Base-by-base conservation (phyloP, 2,113 vertebrate genomes). In the Malurus alboscapulatus region DNA sequence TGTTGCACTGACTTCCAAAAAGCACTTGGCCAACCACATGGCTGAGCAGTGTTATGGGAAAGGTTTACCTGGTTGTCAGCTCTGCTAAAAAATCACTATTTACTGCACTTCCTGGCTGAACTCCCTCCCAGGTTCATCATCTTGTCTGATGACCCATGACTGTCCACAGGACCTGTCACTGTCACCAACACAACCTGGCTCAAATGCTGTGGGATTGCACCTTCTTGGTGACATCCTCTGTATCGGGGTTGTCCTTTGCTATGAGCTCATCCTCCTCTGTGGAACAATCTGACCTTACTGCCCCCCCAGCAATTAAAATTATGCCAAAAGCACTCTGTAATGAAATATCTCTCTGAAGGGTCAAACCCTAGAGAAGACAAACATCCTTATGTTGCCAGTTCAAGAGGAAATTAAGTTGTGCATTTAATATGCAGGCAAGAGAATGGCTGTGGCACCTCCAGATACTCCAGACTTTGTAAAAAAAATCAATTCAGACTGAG, bases 401-500 rank as follows among this genome's bases (percentile, higher is more conserved):
- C 42, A 84, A 87, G 87, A 91, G 87, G 77, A 91, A 95, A 96
- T 91, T 7, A 91, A 94, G 66, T 79, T 87, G 54, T 57, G 47
- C 66, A 80, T 92, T 93, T 79, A 93, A 69, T 82, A 92, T 91
- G 48, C 61, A 91, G 62, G 48, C 48, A 87, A 84, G 24, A 89
- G 69, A 84, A 92, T 32, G 73, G 27, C 66, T 78, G 73, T 82
- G 81, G 89, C 91, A 96, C 77, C 66, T 89, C 30, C 67, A 90
- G 36, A 65, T 83, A 87, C 59, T 89, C 47, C 63, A 91, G 82
- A 83, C 63, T 61, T 55, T 0, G 9, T 48, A 63, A 84, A 90
- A 88, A 84, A 94, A 93, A 92, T 95, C 77, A 92, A 87, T 96
- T 95, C 55, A 80, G 65, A 75, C 59, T 86, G 66, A 80, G 53